Evolutionary conservation across 2,888 invertebrate genomes (phyloP).

Genomic region (Allacma fusca): DNA sequence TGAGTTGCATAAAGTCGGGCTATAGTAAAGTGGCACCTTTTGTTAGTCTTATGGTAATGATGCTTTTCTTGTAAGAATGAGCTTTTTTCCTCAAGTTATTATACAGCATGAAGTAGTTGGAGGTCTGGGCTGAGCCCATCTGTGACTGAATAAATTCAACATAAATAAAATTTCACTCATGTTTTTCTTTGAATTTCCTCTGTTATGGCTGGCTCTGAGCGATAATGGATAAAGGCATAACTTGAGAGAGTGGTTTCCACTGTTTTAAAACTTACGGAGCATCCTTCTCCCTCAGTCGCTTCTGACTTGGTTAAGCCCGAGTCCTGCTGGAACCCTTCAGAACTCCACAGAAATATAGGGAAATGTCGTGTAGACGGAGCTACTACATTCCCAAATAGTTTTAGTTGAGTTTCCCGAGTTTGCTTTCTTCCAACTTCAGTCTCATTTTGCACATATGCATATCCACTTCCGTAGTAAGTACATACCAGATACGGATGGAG

Average conservation of each 20-base stretch:
- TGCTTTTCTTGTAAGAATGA: slow-evolving; percentile 16
- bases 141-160: slow-evolving; percentile 25
- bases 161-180: slow-evolving; percentile 26
- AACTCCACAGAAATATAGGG: too few species aligned
- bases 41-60: slow-evolving; percentile 16
- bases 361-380: too few species aligned
- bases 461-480: too few species aligned
- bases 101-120: neutral
- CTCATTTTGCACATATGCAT: too few species aligned
- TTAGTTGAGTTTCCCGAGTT: too few species aligned
- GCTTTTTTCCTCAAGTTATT: neutral
- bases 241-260: slow-evolving; percentile 8
- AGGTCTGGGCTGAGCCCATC: slow-evolving; percentile 1
- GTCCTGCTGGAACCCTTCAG: neutral
- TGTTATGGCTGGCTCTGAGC: slow-evolving; percentile 18
- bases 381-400: too few species aligned
- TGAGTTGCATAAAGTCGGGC: too few species aligned
- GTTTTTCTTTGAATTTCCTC: slow-evolving; percentile 21
- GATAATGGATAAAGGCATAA: slow-evolving; percentile 8
- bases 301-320: too few species aligned
- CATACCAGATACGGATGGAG: too few species aligned
- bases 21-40: neutral
- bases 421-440: too few species aligned
- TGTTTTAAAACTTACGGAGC: neutral
- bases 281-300: neutral